These are phyloP conservation scores for Hydractinia symbiolongicarpus DNA, from an alignment of 30 jellyfish, hydroid and myxozoan species.

Conservation along the genomic window DNA sequence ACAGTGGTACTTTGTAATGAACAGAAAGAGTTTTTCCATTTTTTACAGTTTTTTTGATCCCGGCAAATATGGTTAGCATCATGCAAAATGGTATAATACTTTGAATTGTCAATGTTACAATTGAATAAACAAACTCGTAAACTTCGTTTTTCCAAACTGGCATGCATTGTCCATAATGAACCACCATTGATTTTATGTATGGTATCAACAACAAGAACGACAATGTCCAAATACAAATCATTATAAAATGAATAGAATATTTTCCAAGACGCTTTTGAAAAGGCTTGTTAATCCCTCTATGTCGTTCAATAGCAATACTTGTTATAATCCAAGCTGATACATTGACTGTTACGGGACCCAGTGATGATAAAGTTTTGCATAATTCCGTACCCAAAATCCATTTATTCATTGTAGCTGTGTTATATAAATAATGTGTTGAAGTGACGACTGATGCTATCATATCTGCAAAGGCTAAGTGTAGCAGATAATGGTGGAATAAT, in stretches of 20 bases:
- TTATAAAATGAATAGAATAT: neutral
- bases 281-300: constrained; percentile 60
- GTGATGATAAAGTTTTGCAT: constrained; percentile 37
- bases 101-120: too few species aligned
- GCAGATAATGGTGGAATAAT: too few species aligned
- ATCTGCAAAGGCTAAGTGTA: too few species aligned
- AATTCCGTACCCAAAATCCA: neutral
- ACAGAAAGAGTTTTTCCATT: too few species aligned
- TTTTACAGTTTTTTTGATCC: too few species aligned
- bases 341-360: constrained; percentile 54
- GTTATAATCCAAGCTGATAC: constrained; percentile 63
- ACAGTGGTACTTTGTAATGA: too few species aligned
- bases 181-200: neutral
- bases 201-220: neutral
- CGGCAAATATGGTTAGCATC: too few species aligned
- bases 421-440: too few species aligned
- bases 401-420: neutral
- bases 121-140: neutral
- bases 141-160: neutral
- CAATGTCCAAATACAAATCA: neutral
- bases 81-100: too few species aligned
- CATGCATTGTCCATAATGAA: neutral
- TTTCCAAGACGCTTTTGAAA: neutral
- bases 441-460: too few species aligned
- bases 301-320: constrained; percentile 64